Percentiles rank a stretch among this genome's conserved stretches.
Evolutionary conservation across 2,888 invertebrate species (phyloP).

Genomic region (Acrobeloides nanus): DNA sequence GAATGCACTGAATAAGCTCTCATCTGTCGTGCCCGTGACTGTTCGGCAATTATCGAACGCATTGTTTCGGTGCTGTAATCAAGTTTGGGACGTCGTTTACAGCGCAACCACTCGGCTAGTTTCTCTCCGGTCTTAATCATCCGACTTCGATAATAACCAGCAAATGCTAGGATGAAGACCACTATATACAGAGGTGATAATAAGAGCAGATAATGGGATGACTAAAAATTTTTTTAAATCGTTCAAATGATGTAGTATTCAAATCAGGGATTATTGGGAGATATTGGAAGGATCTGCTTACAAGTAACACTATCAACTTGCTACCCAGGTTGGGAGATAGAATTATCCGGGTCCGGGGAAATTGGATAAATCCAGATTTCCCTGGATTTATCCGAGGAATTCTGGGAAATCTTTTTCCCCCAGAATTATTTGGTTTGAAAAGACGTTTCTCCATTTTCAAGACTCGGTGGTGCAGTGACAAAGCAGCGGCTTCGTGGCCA

Average conservation of each 20-base stretch:
- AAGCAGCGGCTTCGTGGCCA: too few species aligned
- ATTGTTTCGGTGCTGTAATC: constrained; percentile 29
- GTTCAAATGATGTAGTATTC: background rate
- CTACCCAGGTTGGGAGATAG: too few species aligned
- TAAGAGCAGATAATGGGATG: constrained; percentile 21
- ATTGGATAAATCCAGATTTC: too few species aligned
- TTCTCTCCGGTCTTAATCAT: constrained; percentile 4
- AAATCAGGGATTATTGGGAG: background rate
- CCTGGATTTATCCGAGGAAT: too few species aligned
- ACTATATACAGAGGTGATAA: constrained; percentile 21
- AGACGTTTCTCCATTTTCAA: too few species aligned
- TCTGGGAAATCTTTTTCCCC: too few species aligned
- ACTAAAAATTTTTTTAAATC: too few species aligned
- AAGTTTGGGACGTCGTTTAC: constrained; percentile 13
- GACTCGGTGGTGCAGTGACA: too few species aligned
- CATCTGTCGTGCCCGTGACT: constrained; percentile 24
- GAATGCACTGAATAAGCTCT: constrained; percentile 6
- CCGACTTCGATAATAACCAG: constrained; percentile 21
- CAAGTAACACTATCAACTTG: too few species aligned
- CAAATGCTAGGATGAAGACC: constrained; percentile 16
- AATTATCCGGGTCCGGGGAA: too few species aligned
- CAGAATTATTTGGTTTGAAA: too few species aligned
- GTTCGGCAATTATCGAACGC: constrained; percentile 32
- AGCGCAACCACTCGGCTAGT: constrained; percentile 4
- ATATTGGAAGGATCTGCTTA: background rate